Conservation (phyloP, 2,113 vertebrate genomes). For the Prochilodus magdalenae region DNA sequence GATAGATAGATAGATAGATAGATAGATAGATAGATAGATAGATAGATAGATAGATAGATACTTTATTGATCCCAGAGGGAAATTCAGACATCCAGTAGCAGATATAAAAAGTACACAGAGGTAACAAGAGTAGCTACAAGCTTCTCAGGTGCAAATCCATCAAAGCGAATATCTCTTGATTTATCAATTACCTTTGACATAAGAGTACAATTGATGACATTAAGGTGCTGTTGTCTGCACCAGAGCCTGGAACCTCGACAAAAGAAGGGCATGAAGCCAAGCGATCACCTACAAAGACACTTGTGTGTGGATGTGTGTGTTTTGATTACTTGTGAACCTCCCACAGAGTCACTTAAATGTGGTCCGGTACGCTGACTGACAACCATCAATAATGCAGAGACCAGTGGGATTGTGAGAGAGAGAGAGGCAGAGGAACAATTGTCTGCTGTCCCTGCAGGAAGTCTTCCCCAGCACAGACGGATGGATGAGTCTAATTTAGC, state of each 20-base stretch:
- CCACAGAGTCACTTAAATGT: conserved; percentile 72
- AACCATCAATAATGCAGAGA: conserved; percentile 78
- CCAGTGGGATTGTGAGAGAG: conserved; percentile 50
- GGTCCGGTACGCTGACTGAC: conserved; percentile 69
- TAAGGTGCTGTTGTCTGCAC: conserved; percentile 6
- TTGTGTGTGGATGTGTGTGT: conserved; percentile 47
- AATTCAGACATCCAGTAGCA: too few species aligned
- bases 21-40: too few species aligned
- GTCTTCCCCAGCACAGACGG: conserved; percentile 39
- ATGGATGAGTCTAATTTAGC: conserved; percentile 49
- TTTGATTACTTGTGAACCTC: conserved; percentile 67
- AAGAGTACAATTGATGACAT: too few species aligned
- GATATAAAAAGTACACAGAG: too few species aligned
- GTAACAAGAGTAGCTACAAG: too few species aligned
- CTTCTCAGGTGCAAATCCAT: too few species aligned
- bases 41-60: too few species aligned
- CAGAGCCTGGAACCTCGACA: conserved; percentile 7
- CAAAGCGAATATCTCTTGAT: too few species aligned
- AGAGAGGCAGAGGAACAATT: conserved; percentile 23
- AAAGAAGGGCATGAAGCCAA: conserved; percentile 12
- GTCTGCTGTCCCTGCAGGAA: conserved; percentile 37
- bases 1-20: too few species aligned
- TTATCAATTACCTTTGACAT: too few species aligned
- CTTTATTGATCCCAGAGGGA: too few species aligned
- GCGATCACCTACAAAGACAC: conserved; percentile 27